These are phyloP conservation scores for Limnodromus scolopaceus DNA, from an alignment of 2,797 vertebrate genomes.

Conservation along the genomic window DNA sequence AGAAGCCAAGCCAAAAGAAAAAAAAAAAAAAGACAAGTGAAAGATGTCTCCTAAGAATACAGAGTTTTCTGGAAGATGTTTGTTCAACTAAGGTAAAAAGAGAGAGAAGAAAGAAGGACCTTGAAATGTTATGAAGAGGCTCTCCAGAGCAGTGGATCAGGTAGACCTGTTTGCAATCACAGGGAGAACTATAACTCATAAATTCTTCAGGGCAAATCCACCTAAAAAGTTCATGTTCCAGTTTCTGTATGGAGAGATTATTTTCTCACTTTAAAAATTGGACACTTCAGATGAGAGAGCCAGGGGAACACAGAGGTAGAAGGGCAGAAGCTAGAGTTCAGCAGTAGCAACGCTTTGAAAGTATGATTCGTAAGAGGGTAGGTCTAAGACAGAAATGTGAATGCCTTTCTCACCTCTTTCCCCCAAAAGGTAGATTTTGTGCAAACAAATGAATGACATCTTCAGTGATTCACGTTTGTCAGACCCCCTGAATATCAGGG, in stretches of 20 bases:
- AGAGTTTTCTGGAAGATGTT: not conserved
- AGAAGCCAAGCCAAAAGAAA: not conserved
- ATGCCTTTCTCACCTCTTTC: not conserved
- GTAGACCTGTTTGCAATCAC: not conserved
- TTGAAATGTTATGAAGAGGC: not conserved
- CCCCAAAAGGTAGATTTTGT: not conserved
- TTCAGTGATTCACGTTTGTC: accelerated
- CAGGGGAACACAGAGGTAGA: not conserved
- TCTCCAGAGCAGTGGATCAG: not conserved
- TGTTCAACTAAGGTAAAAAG: not conserved
- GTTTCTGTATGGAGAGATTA: not conserved
- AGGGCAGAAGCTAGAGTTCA: not conserved
- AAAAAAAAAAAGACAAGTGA: not conserved
- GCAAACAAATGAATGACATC: not conserved
- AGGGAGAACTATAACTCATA: not conserved
- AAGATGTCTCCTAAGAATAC: not conserved
- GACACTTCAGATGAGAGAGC: not conserved
- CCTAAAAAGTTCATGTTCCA: not conserved
- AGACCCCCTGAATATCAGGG: not conserved
- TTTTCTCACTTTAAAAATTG: not conserved
- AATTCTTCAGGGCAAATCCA: not conserved
- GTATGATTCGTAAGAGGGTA: not conserved
- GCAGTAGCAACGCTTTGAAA: not conserved
- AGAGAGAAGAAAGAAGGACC: not conserved
- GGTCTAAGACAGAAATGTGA: not conserved